phyloP scores from a whole-genome alignment of 64 coral and sea anemone species.

The Montipora capricornis region DNA sequence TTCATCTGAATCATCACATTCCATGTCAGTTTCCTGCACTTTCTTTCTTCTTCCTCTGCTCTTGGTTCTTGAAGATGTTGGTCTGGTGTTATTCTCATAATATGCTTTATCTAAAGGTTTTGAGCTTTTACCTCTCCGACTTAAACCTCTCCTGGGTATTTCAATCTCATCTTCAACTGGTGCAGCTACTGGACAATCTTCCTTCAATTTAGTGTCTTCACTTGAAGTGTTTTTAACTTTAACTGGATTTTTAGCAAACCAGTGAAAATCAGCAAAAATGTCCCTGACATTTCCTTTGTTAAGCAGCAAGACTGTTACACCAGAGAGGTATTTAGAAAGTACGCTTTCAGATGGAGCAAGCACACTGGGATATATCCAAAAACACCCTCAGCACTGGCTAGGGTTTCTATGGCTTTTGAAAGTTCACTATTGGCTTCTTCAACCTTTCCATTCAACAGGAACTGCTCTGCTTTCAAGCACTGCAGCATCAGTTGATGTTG shows the following conservation, averaged over 20 bases:
- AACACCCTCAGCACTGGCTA: background rate
- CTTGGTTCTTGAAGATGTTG: conserved; percentile 41
- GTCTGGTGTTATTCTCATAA: background rate
- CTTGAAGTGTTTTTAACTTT: background rate
- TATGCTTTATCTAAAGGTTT: background rate
- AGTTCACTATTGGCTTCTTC: conserved; percentile 45
- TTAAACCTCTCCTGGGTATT: conserved; percentile 23
- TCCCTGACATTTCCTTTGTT: background rate
- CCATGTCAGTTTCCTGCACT: background rate
- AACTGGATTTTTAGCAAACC: background rate
- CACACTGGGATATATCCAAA: background rate
- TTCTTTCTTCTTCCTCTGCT: conserved; percentile 56
- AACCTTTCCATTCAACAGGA: conserved; percentile 24
- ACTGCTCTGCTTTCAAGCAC: conserved; percentile 31
- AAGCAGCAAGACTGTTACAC: background rate
- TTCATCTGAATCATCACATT: conserved; percentile 39
- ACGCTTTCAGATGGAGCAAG: background rate
- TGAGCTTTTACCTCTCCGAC: background rate
- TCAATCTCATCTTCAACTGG: conserved; percentile 10
- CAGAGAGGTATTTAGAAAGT: conserved; percentile 52
- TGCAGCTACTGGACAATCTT: background rate
- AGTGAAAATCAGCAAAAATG: background rate
- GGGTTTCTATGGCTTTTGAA: background rate
- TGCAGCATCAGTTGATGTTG: conserved; percentile 6
- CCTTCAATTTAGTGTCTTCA: background rate